Base-by-base conservation (phyloP, 2,797 vertebrate species). In the Buphagus erythrorhynchus region DNA sequence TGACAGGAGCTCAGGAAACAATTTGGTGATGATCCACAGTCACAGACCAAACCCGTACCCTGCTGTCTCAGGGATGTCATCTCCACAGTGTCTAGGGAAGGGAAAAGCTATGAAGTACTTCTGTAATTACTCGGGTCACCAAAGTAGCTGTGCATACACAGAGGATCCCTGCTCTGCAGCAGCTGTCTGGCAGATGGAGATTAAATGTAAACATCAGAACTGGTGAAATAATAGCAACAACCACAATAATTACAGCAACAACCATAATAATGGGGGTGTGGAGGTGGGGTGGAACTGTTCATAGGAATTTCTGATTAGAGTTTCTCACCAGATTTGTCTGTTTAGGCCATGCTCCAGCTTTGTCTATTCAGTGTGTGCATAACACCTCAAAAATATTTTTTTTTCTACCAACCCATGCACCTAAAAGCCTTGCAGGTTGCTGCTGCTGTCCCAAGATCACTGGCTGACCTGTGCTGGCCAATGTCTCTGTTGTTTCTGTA, bases 161-260 rank as follows among this genome's bases (percentile, higher is more conserved):
- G 59, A 76, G 78, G 55, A 83, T 79, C 36, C 16, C 28, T 28
- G 51, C 21, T 85, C 55, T 33, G 33, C 66, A 85, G 75, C 78
- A 96, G 55, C 68, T 94, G 63, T 35, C n/a, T 92, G 77, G 54
- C 42, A 92, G 83, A 88, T 57, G 48, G 73, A 81, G 45, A 91
- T 72, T 67, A 88, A 74, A 65, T 33, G 13, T 26, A 74, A 66
- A 25, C 17, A 38, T 65, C 45, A 68, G 25, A 87, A 75, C 62
- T 61, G 38, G 63, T 61, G 36, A 78, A 89, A 59, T 73, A 63
- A 54, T 11, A 63, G 42, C 28, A 86, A n/a, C 20, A 38, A n/a
- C 5, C 29, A 11, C 6, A 55, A 28, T 28, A 66, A 49, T 21
- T 61, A 6, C 5, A 48, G 10, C 3, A 69, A 63, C 5, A 51